Base-by-base conservation (phyloP, 1,140 invertebrate genomes). In the Hydropsyche tenuis region DNA sequence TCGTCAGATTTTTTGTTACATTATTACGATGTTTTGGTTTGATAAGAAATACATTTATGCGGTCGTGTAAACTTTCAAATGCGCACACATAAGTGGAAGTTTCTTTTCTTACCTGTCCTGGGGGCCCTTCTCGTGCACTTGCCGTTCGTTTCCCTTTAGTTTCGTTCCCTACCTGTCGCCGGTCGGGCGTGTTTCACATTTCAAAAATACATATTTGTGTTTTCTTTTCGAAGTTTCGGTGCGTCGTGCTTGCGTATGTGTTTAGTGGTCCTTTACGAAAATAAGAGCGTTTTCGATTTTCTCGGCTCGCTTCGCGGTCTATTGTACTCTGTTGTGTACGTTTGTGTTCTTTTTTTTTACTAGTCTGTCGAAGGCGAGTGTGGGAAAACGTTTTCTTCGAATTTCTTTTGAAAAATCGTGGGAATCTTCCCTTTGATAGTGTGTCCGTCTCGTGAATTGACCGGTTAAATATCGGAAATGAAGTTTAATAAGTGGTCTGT, bases 121-220 rank as follows among this genome's bases (percentile, higher is more conserved):
- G 30, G 30, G 30, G 30, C 30, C 30, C 30, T 37, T 37, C 30
- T 37, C 30, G 30, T 37, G 30, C 30, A 37, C 30, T 37, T n/a
- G n/a, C n/a, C n/a, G n/a, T n/a, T n/a, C n/a, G n/a, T n/a, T 37
- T 37, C 3, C 30, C 30, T 37, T 37, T 9, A 37, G 30, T 37
- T 37, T 9, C 3, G 30, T 37, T 37, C 30, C 48, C 23, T 60
- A 60, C 23, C 23, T 60, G 56, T 60, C 23, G 23, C 22, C 56
- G 5, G 22, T 25, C 56, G 56, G 20, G 9, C 56, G 56, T 60
- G 48, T 53, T 53, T 20, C 48, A 18, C 48, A 20, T 53, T 20
- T 60, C 11, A 60, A 60, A 60, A 37, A 37, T 37, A 37, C 30
- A 37, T 25, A 60, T 60, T 60, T 23, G 56, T 60, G 23, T 60